Evolutionary conservation across 1,140 invertebrate genomes (phyloP), one percentile per base, ranked within the genome.

Genomic region (Drosophila guanche): DNA sequence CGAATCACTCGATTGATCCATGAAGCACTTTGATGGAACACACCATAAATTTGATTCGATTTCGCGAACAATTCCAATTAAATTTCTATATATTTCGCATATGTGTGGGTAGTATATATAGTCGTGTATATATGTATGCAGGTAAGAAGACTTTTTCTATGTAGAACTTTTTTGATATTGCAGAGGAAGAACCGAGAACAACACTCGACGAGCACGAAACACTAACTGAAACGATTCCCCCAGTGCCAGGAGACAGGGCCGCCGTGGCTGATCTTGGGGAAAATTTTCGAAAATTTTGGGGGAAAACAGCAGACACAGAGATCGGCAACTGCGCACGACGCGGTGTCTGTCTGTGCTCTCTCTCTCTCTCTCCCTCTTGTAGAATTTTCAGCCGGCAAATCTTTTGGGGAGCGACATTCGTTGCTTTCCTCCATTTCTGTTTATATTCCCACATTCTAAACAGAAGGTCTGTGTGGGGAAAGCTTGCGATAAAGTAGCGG

Each of bases 181-280:
- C 56, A 66, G 81, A 90, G 86, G 79, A 90, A 90, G 68, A 90
- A 90, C 84, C 90, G 90, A 91, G 90, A 91, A 91, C 90, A 91
- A 91, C 90, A 91, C 90, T 91, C 90, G 90, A 91, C 90, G 90
- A 91, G 90, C 83, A 91, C 90, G 90, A 91, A 91, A 91, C 90
- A 91, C 90, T 86, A 91, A 91, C 90, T 91, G 88, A 91, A 89
- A 69, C 48, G 40, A n/a, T 16, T 29, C 3, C 48, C 46, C 55
- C 56, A 67, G 6, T 25, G 58, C 53, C 66, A 85, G 81, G 67
- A 80, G 80, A 27, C 48, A 42, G 12, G 50, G 55, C 46, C 51
- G 25, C 52, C 59, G 59, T 33, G 20, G 20, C 20, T 46, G 74
- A 74, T 77, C 75, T 75, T 70, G 27, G 51, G 45, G 47, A 51